A percentile compares a stretch with the other conserved stretches of the same genome.
Evolutionary conservation across 2,113 vertebrate species (phyloP).

Genomic region (Ellobius talpinus): DNA sequence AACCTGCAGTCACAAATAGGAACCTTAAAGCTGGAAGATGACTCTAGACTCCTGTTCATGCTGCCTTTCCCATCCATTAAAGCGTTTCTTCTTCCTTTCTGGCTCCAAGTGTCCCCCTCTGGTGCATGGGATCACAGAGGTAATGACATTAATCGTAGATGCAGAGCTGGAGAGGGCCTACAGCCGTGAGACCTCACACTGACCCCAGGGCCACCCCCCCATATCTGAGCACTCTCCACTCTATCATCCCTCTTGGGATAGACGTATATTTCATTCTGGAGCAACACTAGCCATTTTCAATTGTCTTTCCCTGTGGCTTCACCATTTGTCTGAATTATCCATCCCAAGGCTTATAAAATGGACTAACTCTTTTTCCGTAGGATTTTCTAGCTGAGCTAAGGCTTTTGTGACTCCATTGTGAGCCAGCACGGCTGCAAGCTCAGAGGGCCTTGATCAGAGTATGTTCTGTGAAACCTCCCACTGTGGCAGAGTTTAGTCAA

Average conservation of each 20-base stretch:
- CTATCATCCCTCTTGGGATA: background rate
- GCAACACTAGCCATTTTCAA: background rate
- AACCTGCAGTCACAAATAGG: slow-evolving; percentile 52
- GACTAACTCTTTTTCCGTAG: background rate
- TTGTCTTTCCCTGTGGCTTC: background rate
- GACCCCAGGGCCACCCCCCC: background rate
- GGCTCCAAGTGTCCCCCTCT: background rate
- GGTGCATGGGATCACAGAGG: background rate
- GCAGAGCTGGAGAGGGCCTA: background rate
- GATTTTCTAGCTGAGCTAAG: background rate
- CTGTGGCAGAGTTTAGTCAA: background rate
- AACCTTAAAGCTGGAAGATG: background rate
- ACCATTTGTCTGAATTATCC: background rate
- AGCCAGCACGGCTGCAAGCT: background rate
- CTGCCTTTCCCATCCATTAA: background rate
- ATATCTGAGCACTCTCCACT: background rate
- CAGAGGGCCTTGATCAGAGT: background rate
- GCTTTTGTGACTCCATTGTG: background rate
- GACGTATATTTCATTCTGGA: background rate
- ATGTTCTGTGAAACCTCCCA: background rate
- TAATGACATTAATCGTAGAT: background rate
- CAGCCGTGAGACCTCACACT: background rate
- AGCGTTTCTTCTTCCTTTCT: background rate
- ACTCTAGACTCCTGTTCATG: background rate
- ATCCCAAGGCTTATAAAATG: background rate